These are phyloP conservation scores for Grallaria varia DNA, from an alignment of 2,113 vertebrate genomes.

Conservation along the genomic window DNA sequence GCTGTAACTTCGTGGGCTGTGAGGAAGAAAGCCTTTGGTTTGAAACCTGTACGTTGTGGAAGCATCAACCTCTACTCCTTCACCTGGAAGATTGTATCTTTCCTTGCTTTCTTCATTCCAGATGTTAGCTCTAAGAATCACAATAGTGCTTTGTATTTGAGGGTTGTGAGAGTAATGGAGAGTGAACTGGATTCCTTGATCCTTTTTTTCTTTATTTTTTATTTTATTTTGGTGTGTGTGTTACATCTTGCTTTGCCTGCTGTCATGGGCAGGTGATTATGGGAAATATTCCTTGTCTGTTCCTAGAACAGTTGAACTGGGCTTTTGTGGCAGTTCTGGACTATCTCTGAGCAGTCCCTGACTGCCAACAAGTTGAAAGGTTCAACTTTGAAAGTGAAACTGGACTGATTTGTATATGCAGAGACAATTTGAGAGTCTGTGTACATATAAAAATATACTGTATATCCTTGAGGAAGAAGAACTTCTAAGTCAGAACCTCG, in stretches of 20 bases:
- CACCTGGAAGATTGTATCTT: neutral
- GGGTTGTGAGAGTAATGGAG: neutral
- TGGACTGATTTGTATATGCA: neutral
- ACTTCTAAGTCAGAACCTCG: neutral
- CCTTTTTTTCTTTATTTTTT: neutral
- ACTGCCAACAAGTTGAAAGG: neutral
- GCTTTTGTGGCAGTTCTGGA: neutral
- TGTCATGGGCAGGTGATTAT: neutral
- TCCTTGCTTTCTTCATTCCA: neutral
- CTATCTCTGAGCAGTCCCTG: neutral
- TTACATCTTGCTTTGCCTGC: neutral
- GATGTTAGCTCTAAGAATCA: neutral
- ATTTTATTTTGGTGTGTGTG: fast-evolving
- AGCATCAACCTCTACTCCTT: neutral
- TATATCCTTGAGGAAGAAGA: neutral
- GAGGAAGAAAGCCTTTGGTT: neutral
- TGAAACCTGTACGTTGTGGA: neutral
- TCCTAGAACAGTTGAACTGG: neutral
- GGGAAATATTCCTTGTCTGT: neutral
- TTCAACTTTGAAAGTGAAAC: neutral
- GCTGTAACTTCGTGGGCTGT: neutral
- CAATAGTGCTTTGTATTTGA: neutral
- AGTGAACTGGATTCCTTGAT: neutral
- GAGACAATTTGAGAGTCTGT: neutral
- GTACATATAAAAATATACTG: neutral